Percentiles rank a stretch among this genome's conserved stretches.
These are phyloP conservation scores for Peromyscus californicus DNA, from an alignment of 2,113 vertebrate species.

Conservation along the genomic window DNA sequence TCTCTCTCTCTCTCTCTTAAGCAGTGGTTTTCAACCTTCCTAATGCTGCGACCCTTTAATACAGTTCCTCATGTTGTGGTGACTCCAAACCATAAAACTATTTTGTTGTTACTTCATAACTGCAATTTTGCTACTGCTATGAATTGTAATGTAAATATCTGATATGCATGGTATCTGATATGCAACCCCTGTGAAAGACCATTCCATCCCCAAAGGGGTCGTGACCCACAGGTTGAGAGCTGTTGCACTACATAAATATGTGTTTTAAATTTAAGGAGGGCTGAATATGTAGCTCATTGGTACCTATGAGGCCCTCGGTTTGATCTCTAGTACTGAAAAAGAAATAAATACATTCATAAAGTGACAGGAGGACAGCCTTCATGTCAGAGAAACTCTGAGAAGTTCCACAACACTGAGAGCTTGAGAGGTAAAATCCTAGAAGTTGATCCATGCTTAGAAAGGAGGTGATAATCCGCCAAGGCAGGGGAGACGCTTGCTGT, in stretches of 20 bases:
- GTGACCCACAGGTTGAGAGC: not conserved
- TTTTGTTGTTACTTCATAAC: not conserved
- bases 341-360: not conserved
- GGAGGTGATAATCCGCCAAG: not conserved
- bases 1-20: not conserved
- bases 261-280: not conserved
- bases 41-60: not conserved
- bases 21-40: not conserved
- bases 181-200: not conserved
- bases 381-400: not conserved
- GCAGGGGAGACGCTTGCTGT: not conserved
- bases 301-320: not conserved
- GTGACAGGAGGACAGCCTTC: not conserved
- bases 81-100: not conserved
- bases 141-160: not conserved
- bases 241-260: not conserved
- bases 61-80: not conserved
- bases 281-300: not conserved
- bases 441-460: not conserved
- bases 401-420: not conserved
- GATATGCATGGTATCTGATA: not conserved
- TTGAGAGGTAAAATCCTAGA: not conserved
- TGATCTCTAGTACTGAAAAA: not conserved
- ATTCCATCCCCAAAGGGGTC: not conserved
- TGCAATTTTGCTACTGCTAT: not conserved